A percentile compares a stretch with the other conserved stretches of the same genome.
Conservation (phyloP, 30 jellyfish, hydroid and myxozoan species). For the Turritopsis dohrnii region DNA sequence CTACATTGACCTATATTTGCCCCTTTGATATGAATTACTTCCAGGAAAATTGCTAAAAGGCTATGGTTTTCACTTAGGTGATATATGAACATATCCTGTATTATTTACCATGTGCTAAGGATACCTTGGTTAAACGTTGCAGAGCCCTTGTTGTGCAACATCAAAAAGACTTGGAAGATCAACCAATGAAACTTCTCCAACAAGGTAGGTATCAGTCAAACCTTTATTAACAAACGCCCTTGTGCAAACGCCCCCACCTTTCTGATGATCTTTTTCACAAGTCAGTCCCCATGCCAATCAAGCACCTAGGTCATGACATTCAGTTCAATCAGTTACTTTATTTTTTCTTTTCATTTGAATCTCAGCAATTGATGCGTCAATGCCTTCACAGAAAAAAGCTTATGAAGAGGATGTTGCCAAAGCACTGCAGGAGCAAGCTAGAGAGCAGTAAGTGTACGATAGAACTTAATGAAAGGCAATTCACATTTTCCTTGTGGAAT, state of each 20-base stretch:
- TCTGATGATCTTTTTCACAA: too few species aligned
- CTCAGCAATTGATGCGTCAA: conserved; percentile 67
- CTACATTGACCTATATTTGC: background rate
- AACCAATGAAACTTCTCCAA: conserved; percentile 53
- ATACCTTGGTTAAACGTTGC: conserved; percentile 81
- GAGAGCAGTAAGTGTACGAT: conserved; percentile 95
- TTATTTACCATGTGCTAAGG: conserved; percentile 89
- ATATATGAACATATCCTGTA: conserved; percentile 77
- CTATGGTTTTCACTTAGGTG: conserved; percentile 30
- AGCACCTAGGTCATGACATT: background rate
- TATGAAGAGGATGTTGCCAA: conserved; percentile 87
- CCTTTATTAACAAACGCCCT: too few species aligned
- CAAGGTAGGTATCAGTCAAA: conserved; percentile 56
- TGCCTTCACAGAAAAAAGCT: conserved; percentile 70
- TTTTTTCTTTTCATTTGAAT: background rate
- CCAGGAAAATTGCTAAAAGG: background rate
- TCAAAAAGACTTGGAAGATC: conserved; percentile 79
- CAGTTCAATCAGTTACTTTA: background rate
- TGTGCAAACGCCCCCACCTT: too few species aligned
- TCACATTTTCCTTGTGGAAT: too few species aligned
- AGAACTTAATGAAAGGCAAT: background rate
- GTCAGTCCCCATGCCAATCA: too few species aligned
- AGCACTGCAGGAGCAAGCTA: conserved; percentile 81
- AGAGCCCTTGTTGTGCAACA: conserved; percentile 69
- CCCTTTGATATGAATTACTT: too few species aligned